phyloP scores from a whole-genome alignment of 2,888 invertebrate genomes.

The Andrena camellia region DNA sequence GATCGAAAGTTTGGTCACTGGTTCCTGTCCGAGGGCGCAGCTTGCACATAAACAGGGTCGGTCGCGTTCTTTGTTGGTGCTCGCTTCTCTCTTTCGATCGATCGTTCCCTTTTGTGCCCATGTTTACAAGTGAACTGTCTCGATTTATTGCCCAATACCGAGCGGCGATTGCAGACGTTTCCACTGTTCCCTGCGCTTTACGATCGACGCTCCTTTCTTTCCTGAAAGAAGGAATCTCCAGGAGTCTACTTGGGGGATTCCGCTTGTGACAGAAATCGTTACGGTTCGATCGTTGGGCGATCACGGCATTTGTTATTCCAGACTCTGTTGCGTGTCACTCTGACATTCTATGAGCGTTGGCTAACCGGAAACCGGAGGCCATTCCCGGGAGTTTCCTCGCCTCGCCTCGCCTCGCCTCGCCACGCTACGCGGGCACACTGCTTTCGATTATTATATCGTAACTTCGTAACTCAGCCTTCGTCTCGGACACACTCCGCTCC shows the following conservation, averaged over 20 bases:
- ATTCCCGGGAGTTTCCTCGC: slow-evolving; percentile 37
- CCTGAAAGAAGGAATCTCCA: neutral
- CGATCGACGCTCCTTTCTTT: neutral
- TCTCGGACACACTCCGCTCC: no score
- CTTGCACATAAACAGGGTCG: slow-evolving; percentile 24
- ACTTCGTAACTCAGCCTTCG: neutral
- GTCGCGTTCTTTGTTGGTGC: neutral
- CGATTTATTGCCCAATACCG: neutral
- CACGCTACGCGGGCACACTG: slow-evolving; percentile 1
- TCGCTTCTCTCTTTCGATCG: slow-evolving; percentile 27
- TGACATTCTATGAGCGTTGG: slow-evolving; percentile 58
- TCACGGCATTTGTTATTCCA: slow-evolving; percentile 59
- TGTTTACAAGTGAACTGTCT: slow-evolving; percentile 22
- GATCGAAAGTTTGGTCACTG: slow-evolving; percentile 6
- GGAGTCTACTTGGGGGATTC: no score
- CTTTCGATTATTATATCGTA: slow-evolving; percentile 17
- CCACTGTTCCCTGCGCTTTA: neutral
- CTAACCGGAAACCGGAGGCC: slow-evolving; percentile 61
- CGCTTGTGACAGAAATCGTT: neutral
- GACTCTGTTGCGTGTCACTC: slow-evolving; percentile 48
- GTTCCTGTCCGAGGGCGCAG: slow-evolving; percentile 33
- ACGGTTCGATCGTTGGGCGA: slow-evolving; percentile 13
- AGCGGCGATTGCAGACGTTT: no score
- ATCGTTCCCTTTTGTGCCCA: neutral
- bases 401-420: slow-evolving; percentile 32